Conservation (phyloP, 2,797 vertebrate genomes). For the Rhyacichthys aspro region DNA sequence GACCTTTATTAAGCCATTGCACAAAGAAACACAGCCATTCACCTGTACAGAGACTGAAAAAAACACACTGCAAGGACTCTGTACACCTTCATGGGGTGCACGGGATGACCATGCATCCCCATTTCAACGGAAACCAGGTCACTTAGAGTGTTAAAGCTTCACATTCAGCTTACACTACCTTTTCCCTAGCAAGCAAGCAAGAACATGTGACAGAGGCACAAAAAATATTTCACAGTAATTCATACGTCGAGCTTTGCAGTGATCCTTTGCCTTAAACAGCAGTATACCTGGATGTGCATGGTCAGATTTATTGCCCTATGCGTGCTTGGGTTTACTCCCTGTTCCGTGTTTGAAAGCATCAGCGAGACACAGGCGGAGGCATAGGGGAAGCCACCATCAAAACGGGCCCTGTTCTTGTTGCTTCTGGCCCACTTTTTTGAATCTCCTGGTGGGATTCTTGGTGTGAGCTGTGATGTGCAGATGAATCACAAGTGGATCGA, state of each 20-base stretch:
- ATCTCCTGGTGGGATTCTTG: constrained; percentile 26
- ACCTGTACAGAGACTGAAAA: background rate
- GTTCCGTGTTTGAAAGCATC: constrained; percentile 14
- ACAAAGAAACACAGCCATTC: background rate
- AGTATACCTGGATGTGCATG: constrained; percentile 3
- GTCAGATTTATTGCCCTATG: constrained; percentile 12
- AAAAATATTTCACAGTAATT: constrained; percentile 12
- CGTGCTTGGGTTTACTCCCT: constrained; percentile 16
- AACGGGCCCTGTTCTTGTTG: constrained; percentile 18
- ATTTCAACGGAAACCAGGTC: constrained; percentile 25
- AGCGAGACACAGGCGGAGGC: constrained; percentile 34
- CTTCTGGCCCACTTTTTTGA: constrained; percentile 11
- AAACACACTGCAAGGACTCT: constrained; percentile 3
- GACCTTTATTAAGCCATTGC: background rate
- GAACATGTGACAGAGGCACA: constrained; percentile 52
- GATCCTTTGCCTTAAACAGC: constrained; percentile 9
- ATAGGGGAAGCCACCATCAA: constrained; percentile 20
- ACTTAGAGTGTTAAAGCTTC: constrained; percentile 30
- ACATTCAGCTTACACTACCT: constrained; percentile 7
- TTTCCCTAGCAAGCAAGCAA: constrained; percentile 14
- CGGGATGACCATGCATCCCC: background rate
- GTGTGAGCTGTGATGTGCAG: constrained; percentile 27
- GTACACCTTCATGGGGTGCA: constrained; percentile 6
- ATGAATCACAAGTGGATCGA: constrained; percentile 36
- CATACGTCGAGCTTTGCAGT: constrained; percentile 1